Percentiles rank a stretch among this genome's conserved stretches.
Conservation (phyloP, 2,888 invertebrate species). For the Deroplatys truncata region DNA sequence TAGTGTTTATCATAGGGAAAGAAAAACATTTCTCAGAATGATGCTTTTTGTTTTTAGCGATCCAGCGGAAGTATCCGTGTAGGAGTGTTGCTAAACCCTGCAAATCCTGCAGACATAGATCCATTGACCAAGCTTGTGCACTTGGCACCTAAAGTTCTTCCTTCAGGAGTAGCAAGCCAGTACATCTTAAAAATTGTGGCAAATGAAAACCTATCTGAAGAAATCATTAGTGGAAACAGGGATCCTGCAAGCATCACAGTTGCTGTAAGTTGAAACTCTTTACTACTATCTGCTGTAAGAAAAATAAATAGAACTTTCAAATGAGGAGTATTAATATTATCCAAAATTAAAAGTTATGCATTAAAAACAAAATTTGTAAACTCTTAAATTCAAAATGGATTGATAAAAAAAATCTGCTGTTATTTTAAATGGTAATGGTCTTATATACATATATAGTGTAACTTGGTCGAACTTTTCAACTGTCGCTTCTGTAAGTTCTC, state of each 20-base stretch:
- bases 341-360: too few species aligned
- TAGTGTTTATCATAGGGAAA: too few species aligned
- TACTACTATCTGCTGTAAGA: too few species aligned
- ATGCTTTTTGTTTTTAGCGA: conserved; percentile 48
- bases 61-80: conserved; percentile 65
- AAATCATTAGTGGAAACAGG: conserved; percentile 15
- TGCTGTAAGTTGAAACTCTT: conserved; percentile 46
- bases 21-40: neutral
- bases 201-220: conserved; percentile 46
- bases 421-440: too few species aligned
- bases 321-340: too few species aligned
- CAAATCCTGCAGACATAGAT: conserved; percentile 41
- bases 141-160: conserved; percentile 59
- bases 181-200: conserved; percentile 56
- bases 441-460: too few species aligned
- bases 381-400: neutral
- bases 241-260: neutral
- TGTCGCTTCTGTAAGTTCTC: too few species aligned
- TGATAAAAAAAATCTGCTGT: too few species aligned
- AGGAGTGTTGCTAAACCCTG: conserved; percentile 63
- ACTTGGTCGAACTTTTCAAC: too few species aligned
- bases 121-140: conserved; percentile 66
- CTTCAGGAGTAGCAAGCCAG: conserved; percentile 55
- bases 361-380: neutral
- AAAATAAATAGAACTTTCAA: too few species aligned